Evolutionary conservation across 2,113 vertebrate species (phyloP).

Genomic region (Taxidea taxus): DNA sequence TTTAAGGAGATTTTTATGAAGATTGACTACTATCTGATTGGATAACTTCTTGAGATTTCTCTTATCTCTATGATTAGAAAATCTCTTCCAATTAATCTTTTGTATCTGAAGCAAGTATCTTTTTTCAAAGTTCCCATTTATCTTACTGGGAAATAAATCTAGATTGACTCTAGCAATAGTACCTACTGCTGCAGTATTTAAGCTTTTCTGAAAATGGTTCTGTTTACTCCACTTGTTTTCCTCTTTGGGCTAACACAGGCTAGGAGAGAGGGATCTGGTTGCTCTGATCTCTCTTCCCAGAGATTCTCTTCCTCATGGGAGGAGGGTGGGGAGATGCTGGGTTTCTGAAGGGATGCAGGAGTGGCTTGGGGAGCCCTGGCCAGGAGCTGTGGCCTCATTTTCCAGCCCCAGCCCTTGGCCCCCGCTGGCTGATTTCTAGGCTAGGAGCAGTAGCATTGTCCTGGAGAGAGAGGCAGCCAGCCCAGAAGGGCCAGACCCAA

Average conservation of each 20-base stretch:
- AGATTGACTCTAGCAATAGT: background rate
- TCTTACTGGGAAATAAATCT: background rate
- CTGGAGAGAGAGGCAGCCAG: background rate
- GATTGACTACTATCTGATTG: background rate
- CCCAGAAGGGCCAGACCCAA: background rate
- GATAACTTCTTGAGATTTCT: constrained; percentile 34
- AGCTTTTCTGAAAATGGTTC: constrained; percentile 29
- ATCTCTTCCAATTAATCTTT: constrained; percentile 48
- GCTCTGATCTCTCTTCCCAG: background rate
- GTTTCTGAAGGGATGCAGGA: background rate
- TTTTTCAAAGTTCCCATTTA: constrained; percentile 2
- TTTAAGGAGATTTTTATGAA: constrained; percentile 22
- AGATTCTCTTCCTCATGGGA: background rate
- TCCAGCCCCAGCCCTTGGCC: background rate
- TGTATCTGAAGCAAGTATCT: constrained; percentile 28
- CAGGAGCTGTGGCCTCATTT: background rate
- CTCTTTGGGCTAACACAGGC: background rate
- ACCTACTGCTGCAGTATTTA: background rate
- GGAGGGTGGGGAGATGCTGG: background rate
- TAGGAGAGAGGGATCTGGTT: background rate
- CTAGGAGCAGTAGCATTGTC: background rate
- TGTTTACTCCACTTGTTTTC: background rate
- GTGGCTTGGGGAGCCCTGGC: background rate
- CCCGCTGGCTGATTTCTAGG: background rate
- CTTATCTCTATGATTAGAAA: background rate